phyloP scores from a whole-genome alignment of 2,888 invertebrate species.

The Octodonta nipae region DNA sequence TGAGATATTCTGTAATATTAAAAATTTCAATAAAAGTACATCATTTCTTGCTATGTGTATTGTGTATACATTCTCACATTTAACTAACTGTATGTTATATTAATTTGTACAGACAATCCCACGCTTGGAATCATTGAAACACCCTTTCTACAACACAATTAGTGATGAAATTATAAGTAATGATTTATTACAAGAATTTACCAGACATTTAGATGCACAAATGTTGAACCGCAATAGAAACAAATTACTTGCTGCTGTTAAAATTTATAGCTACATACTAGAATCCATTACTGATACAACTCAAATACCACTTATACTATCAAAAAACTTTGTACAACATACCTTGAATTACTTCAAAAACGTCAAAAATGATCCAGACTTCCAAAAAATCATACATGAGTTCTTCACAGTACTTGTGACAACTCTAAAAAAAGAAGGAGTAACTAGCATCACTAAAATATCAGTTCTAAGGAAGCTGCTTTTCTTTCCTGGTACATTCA shows the following conservation, averaged over 20 bases:
- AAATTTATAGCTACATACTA: slow-evolving; percentile 45
- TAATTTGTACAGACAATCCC: slow-evolving; percentile 43
- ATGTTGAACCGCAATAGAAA: slow-evolving; percentile 43
- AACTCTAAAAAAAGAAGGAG: slow-evolving; percentile 38
- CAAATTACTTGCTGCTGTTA: slow-evolving; percentile 46
- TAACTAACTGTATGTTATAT: slow-evolving; percentile 7
- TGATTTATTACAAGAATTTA: slow-evolving; percentile 42
- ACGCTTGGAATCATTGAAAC: slow-evolving; percentile 43
- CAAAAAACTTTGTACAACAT: slow-evolving; percentile 50
- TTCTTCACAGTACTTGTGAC: slow-evolving; percentile 40
- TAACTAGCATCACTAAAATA: slow-evolving; percentile 42
- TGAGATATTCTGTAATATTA: too few relatives aligned
- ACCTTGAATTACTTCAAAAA: slow-evolving; percentile 50
- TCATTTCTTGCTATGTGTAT: too few relatives aligned
- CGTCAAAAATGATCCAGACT: slow-evolving; percentile 43
- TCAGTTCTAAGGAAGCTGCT: slow-evolving; percentile 49
- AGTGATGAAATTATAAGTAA: slow-evolving; percentile 41
- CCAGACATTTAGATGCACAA: slow-evolving; percentile 40
- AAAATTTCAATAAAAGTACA: too few relatives aligned
- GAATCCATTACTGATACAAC: slow-evolving; percentile 32
- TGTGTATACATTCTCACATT: too few relatives aligned
- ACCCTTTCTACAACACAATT: slow-evolving; percentile 53
- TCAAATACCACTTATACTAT: slow-evolving; percentile 45
- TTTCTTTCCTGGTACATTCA: slow-evolving; percentile 56
- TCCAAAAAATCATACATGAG: slow-evolving; percentile 44